Evolutionary conservation across 2,888 invertebrate species (phyloP), one percentile per base, ranked within the genome.

Genomic region (Anaspis maculata): DNA sequence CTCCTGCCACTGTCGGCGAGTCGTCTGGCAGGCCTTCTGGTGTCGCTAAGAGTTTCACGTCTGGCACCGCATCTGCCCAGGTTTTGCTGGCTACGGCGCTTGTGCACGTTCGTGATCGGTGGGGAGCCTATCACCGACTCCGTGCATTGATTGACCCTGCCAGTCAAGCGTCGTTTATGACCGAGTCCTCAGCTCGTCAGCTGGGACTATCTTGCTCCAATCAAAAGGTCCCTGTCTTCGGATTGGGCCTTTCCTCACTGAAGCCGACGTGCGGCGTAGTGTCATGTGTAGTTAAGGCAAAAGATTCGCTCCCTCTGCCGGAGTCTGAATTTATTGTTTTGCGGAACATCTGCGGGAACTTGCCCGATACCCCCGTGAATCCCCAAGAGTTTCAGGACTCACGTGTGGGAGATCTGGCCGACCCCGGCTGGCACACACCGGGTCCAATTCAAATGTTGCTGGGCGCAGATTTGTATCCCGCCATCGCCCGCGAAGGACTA

Each of bases 101-200:
- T 3, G 11, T 26, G 12, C 11, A 26, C 7, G 13, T 26, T 10
- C 6, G 12, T 5, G 27, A 26, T 13, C 11, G n/a, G 5, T 13
- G 27, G 13, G 27, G 27, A 13, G 4, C 7, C 6, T 13, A 4
- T 13, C 27, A 26, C 7, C 4, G 7, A 6, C 3, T 6, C 5
- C 12, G 27, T 13, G 27, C 27, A 3, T n/a, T 26, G 12, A 6
- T 11, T 6, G 27, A 26, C 27, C n/a, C 27, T 3, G 27, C 5
- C 13, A 26, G 27, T 26, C 27, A 26, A 13, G 3, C 27, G 5
- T 6, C 5, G 3, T 26, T 13, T 13, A 26, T 26, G 5, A 6
- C 14, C 27, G 11, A 10, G 7, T 10, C 10, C 6, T 4, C 12
- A 11, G 7, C 4, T 10, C 6, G 10, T 7, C 24, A 10, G 11